Base-by-base conservation (phyloP, 2,113 vertebrate species). In the Toxotes jaculatrix region DNA sequence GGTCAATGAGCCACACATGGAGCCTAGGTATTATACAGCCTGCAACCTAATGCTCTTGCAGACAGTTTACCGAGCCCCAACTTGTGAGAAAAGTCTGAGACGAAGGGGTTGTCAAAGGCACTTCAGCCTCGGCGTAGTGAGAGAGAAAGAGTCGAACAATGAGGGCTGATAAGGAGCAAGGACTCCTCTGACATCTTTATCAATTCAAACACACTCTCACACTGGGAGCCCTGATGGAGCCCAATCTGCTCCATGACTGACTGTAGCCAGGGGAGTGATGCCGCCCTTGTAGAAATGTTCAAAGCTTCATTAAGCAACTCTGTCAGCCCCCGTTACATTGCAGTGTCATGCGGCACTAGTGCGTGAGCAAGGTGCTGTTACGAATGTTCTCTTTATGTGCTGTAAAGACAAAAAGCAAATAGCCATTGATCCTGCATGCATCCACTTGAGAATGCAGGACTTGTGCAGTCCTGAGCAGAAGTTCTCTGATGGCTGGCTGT, bases 161-260 rank as follows among this genome's bases (percentile, higher is more conserved):
- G 72, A 91, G 77, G 74, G 49, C 75, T 77, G 88, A 91, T 88
- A 92, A 91, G 90, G 80, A 88, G 90, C 74, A 64, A 64, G 57
- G 83, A 83, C 61, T 89, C 73, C 78, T 90, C 81, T 90, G 89
- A 93, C 89, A 89, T 93, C 84, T 93, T 89, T 90, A 91, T 93
- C 91, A 84, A 85, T 90, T 88, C 88, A 87, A 83, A 89, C 87
- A 88, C 80, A 83, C 73, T 68, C 81, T 70, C 84, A 55, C 88
- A 87, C 72, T 40, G 57, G 77, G 70, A 87, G 71, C 62, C 21
- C 67, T 75, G 69, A 71, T 7, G 36, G 79, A 80, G 83, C 65
- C 88, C 87, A 83, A 80, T 91, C 81, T 78, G 85, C 85, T 83
- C 57, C 68, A 27, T 85, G 84, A 80, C 85, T 83, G 84, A 81